A percentile compares a stretch with the other conserved stretches of the same genome.
Evolutionary conservation across 2,113 vertebrate genomes (phyloP).

Genomic region (Trinectes maculatus): DNA sequence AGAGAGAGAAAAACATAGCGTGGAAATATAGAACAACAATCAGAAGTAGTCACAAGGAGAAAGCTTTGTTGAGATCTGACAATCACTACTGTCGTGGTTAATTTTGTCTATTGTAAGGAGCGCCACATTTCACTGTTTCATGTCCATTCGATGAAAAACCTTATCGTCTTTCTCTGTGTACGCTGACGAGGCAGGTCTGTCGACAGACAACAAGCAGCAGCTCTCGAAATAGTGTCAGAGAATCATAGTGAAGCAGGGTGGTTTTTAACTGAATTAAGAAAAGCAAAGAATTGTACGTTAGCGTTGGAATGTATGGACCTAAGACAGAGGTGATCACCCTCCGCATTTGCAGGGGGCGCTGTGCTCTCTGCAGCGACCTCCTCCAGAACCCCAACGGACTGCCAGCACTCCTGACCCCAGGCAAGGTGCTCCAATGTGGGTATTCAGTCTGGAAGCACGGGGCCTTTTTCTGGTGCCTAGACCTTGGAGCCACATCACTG

Average conservation of each 20-base stretch:
- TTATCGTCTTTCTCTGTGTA: constrained; percentile 51
- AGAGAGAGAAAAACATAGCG: constrained; percentile 51
- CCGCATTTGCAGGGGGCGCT: constrained; percentile 61
- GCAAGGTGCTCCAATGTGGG: constrained; percentile 75
- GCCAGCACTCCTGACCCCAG: constrained; percentile 40
- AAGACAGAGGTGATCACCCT: constrained; percentile 67
- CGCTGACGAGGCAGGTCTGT: constrained; percentile 57
- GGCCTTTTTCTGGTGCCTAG: constrained; percentile 79
- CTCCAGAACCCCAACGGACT: constrained; percentile 62
- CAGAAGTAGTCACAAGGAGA: constrained; percentile 81
- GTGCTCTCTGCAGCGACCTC: constrained; percentile 58
- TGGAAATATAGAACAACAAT: constrained; percentile 81
- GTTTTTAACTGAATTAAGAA: constrained; percentile 76
- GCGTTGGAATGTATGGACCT: constrained; percentile 81
- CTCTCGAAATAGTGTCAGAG: constrained; percentile 58
- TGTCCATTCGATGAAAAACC: constrained; percentile 63
- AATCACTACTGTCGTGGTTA: constrained; percentile 90
- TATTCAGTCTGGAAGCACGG: constrained; percentile 78
- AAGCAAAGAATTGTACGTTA: constrained; percentile 79
- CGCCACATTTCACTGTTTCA: constrained; percentile 73
- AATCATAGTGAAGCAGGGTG: constrained; percentile 84
- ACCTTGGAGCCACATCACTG: constrained; percentile 77
- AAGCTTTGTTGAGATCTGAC: constrained; percentile 96
- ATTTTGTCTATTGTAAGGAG: constrained; percentile 79
- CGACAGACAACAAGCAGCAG: constrained; percentile 27